phyloP scores from a whole-genome alignment of 2,888 invertebrate species.

The Dimorphilus gyrociliatus region DNA sequence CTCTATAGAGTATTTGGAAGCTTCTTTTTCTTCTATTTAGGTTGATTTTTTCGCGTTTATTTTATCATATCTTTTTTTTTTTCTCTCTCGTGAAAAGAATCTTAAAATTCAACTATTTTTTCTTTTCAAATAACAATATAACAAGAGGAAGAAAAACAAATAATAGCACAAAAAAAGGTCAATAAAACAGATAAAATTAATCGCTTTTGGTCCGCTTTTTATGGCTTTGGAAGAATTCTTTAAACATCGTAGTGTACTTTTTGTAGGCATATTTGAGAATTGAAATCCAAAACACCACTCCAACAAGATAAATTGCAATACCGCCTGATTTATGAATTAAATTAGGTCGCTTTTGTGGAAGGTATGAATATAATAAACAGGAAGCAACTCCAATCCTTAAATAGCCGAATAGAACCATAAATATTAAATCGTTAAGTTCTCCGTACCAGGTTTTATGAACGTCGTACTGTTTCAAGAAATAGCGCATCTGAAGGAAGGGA shows the following conservation, averaged over 20 bases:
- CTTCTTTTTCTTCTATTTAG: too few species aligned
- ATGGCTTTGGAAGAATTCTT: too few species aligned
- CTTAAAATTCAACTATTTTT: too few species aligned
- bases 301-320: slow-evolving; percentile 22
- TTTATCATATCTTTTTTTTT: too few species aligned
- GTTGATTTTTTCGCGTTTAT: too few species aligned
- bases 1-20: too few species aligned
- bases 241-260: slow-evolving; percentile 17
- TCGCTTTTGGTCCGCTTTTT: too few species aligned
- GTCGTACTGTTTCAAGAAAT: slow-evolving; percentile 18
- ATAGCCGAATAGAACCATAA: slow-evolving; percentile 26
- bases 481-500: slow-evolving; percentile 33
- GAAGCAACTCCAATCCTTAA: slow-evolving; percentile 25
- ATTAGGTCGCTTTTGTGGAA: slow-evolving; percentile 19
- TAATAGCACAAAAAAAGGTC: too few species aligned
- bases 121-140: too few species aligned
- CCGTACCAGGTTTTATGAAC: slow-evolving; percentile 16
- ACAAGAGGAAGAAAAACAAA: too few species aligned
- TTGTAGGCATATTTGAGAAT: slow-evolving; percentile 24
- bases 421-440: slow-evolving; percentile 22
- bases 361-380: slow-evolving; percentile 20
- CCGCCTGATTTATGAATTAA: slow-evolving; percentile 22
- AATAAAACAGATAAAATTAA: too few species aligned
- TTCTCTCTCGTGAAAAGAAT: too few species aligned
- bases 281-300: slow-evolving; percentile 28